Percentiles rank a stretch among this genome's conserved stretches.
These are phyloP conservation scores for Cydia splendana DNA, from an alignment of 1,140 invertebrate species.

Conservation along the genomic window DNA sequence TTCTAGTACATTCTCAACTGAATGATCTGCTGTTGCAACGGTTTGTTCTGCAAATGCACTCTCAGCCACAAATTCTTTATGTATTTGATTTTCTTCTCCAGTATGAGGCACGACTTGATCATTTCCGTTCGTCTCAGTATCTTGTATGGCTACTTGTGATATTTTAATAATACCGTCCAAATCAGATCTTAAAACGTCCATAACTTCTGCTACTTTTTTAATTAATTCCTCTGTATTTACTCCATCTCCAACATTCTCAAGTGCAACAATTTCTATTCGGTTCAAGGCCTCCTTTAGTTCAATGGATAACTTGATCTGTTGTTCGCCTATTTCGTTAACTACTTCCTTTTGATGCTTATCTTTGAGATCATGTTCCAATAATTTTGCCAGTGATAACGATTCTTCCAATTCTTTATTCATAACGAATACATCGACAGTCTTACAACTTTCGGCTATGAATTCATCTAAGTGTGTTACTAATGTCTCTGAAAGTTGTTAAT, in stretches of 20 bases:
- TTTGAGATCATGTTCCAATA: neutral
- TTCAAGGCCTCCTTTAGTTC: slow-evolving; percentile 1
- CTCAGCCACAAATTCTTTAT: neutral
- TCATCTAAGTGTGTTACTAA: slow-evolving; percentile 22
- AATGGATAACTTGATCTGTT: neutral
- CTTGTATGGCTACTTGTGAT: neutral
- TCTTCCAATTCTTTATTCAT: slow-evolving; percentile 10
- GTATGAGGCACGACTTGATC: neutral
- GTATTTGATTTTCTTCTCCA: neutral
- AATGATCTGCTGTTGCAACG: neutral
- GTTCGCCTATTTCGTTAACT: neutral
- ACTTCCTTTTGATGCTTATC: neutral
- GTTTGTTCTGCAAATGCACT: neutral
- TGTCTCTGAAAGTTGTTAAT: slow-evolving; percentile 10
- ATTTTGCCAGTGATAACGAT: neutral
- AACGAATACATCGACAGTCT: neutral
- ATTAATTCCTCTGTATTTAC: neutral
- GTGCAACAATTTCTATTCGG: neutral
- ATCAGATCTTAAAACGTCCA: neutral
- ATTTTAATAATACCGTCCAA: neutral
- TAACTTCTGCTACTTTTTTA: neutral
- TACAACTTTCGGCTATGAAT: neutral
- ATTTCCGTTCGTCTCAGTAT: neutral
- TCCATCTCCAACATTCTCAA: neutral
- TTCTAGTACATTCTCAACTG: neutral